Base-by-base conservation (phyloP, 2,113 vertebrate species). In the Odobenus rosmarus region DNA sequence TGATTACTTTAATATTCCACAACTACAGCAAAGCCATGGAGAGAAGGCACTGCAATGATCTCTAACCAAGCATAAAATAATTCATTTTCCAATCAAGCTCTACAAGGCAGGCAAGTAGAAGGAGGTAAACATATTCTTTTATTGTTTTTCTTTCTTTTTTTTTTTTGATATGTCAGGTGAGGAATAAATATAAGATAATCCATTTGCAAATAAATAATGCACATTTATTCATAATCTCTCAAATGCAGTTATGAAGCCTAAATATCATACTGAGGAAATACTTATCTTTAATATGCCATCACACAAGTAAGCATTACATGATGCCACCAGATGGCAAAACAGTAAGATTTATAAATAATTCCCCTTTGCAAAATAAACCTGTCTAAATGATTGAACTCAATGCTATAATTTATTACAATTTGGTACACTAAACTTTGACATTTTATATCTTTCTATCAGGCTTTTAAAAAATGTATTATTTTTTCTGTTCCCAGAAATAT, bases 31-130 rank as follows among this genome's bases (percentile, higher is more conserved):
- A 80, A 79, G 23, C 15, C 39, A 84, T 10, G 1, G 67, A 93
- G 57, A 89, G 19, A 85, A 86, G 11, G 4, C 13, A 69, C 4
- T 42, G 3, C 15, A 88, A 15, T 82, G 64, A 84, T 64, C 55
- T 92, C 69, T 61, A 92, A 49, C 72, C 51, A 91, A 24, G 3
- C 53, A 95, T 90, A 82, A 76, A 85, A 16, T 59, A 67, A 72
- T 88, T 72, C 36, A 88, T 88, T 96, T 96, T 91, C 64, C 19
- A 86, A 53, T 91, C 82, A 93, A 95, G 46, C 18, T 72, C 28
- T 77, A 18, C 49, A 95, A 93, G 79, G 57, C 9, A 89, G 21
- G 67, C 89, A 82, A 77, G 16, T 42, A 71, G 53, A 85, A 86
- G 13, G 53, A 51, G 7, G 36, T 62, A 95, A 96, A 81, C 7